Evolutionary conservation across 2,797 vertebrate genomes (phyloP), one percentile per base, ranked within the genome.

Genomic region (Onychomys leucogaster): DNA sequence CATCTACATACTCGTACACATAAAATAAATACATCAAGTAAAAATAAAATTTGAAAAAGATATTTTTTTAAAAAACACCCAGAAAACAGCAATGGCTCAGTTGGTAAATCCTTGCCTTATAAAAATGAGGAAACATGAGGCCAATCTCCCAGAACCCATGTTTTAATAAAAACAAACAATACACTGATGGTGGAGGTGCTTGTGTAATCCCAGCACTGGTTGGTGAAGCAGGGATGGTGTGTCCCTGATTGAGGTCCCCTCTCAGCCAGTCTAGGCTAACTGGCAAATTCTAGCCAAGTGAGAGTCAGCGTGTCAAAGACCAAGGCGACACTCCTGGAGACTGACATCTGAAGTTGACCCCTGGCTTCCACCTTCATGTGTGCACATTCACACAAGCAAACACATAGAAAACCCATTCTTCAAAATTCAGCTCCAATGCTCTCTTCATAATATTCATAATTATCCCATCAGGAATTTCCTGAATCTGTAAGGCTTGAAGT

Each of bases 401-500:
- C 83, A 82, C 78, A 65, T 10, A 37, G 23, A 86, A 21, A 29
- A 29, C 23, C n/a, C 85, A 88, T 43, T 93, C 82, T 91, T 94
- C 69, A 88, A 84, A 96, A 81, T 84, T 23, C 32, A 80, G 61
- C 32, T 90, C 69, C 25, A 93, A 19, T 61, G 57, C 55, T 95
- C 78, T 95, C 94, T 78, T 43, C 80, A 95, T 49, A 91, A 89
- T 27, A 77, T 85, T 82, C n/a, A 27, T 81, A 34, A 71, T n/a
- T 10, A 82, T 65, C 34, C 83, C 37, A 71, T 65, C 52, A 93
- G 75, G 87, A 94, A 82, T 41, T 52, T 63, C 27, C 88, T 85
- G 29, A 49, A 19, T 75, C 57, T 90, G 19, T 82, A 27, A 90
- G 41, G 52, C 14, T 82, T 2, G 1, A 49, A 37, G 27, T 37